Evolutionary conservation across 2,797 vertebrate genomes (phyloP).

Genomic region (Falco peregrinus): DNA sequence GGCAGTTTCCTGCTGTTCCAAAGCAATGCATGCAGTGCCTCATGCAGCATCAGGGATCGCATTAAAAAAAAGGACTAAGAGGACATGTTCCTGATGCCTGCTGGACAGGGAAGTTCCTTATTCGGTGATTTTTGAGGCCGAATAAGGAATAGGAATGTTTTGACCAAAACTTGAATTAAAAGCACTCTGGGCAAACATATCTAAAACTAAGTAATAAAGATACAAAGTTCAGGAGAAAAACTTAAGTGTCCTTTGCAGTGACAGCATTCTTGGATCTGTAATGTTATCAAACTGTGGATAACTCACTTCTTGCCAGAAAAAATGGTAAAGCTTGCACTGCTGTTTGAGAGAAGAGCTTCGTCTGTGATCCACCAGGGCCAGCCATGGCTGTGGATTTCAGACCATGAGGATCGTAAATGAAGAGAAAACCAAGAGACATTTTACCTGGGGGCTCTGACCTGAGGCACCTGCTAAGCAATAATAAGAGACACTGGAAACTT

Average conservation of each 20-base stretch:
- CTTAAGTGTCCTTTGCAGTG: background rate
- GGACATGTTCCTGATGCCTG: accelerated
- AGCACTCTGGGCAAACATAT: background rate
- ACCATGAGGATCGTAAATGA: background rate
- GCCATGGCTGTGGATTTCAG: background rate
- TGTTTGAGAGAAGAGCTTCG: background rate
- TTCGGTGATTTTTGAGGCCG: background rate
- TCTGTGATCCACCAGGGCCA: background rate
- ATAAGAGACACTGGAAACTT: background rate
- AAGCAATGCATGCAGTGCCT: background rate
- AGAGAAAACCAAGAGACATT: background rate
- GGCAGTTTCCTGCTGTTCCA: background rate
- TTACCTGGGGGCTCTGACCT: background rate
- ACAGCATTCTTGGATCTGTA: background rate
- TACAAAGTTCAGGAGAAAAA: background rate
- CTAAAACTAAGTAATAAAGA: background rate
- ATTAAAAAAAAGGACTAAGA: background rate
- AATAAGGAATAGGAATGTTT: background rate
- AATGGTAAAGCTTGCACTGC: background rate
- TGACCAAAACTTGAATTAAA: background rate
- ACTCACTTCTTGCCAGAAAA: background rate
- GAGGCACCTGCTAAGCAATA: background rate
- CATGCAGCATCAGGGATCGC: background rate
- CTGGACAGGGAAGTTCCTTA: background rate
- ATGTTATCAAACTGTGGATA: background rate